Percentiles rank a stretch among this genome's conserved stretches.
These are phyloP conservation scores for Palythoa heliodiscus DNA, from an alignment of 92 coral and sea anemone genomes.

Conservation along the genomic window DNA sequence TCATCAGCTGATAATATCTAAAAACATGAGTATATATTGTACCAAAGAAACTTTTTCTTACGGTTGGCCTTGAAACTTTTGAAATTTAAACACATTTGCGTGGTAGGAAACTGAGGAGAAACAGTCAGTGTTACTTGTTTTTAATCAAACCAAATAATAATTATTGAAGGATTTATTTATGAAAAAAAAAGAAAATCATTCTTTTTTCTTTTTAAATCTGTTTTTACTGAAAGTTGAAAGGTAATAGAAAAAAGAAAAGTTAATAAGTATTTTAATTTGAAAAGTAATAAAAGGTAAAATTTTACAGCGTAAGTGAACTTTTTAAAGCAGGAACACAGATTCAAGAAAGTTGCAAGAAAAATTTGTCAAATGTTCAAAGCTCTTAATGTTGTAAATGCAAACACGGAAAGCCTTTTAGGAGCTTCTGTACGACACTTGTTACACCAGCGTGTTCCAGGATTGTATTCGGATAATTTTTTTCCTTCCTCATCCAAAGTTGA, in stretches of 20 bases:
- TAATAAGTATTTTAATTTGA: neutral
- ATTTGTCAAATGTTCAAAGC: neutral
- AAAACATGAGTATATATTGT: neutral
- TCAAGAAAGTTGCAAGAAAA: conserved; percentile 7
- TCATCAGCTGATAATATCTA: neutral
- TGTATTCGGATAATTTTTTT: conserved; percentile 11
- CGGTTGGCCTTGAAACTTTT: neutral
- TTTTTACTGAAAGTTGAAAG: neutral
- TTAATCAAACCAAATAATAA: neutral
- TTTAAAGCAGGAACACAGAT: neutral
- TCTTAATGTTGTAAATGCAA: neutral
- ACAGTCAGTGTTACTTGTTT: neutral
- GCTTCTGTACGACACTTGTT: conserved; percentile 43
- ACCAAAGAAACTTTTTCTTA: neutral
- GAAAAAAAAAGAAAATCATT: neutral
- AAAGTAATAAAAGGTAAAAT: neutral
- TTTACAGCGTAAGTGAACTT: neutral
- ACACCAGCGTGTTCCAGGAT: conserved; percentile 48
- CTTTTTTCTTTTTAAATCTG: neutral
- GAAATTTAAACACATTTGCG: neutral
- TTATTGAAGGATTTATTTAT: neutral
- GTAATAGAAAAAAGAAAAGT: neutral
- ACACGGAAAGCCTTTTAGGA: no score
- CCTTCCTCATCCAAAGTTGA: conserved; percentile 36
- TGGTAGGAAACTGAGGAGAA: neutral